Evolutionary conservation across 1,140 invertebrate species (phyloP).

Genomic region (Trinorchestia longiramus): DNA sequence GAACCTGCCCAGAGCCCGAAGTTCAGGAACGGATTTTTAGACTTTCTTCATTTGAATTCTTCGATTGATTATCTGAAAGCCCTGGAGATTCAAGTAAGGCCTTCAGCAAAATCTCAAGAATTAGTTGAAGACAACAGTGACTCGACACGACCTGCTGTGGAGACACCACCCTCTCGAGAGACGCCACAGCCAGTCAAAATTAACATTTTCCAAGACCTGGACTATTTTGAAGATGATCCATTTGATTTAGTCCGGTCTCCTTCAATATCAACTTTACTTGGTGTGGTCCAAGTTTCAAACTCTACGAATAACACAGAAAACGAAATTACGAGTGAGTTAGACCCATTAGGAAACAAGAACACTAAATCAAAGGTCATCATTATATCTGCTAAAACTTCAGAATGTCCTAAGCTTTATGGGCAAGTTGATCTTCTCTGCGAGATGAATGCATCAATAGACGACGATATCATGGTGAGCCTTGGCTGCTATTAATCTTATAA

Average conservation of each 20-base stretch:
- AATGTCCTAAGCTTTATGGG: constrained; percentile 36
- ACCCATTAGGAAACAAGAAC: not conserved
- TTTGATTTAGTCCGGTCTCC: not conserved
- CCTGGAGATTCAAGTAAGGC: not conserved
- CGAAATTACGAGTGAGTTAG: not conserved
- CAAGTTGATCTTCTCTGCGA: constrained; percentile 14
- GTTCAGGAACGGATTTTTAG: not conserved
- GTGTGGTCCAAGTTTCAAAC: not conserved
- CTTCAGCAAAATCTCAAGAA: not conserved
- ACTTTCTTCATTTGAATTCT: not conserved
- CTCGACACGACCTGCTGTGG: not conserved
- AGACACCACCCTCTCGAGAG: not conserved
- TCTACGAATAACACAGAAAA: not conserved
- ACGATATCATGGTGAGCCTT: not conserved
- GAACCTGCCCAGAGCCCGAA: not conserved
- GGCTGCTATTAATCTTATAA: not conserved
- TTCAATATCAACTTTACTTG: not conserved
- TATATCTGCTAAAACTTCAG: not conserved
- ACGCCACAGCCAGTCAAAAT: constrained; percentile 22
- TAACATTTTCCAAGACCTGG: not conserved
- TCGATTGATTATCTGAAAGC: not conserved
- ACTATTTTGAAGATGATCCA: not conserved
- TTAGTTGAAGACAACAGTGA: not conserved
- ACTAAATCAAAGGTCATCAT: not conserved
- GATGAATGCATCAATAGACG: not conserved